Evolutionary conservation across 2,888 invertebrate species (phyloP).

Genomic region (Apeira syringaria): DNA sequence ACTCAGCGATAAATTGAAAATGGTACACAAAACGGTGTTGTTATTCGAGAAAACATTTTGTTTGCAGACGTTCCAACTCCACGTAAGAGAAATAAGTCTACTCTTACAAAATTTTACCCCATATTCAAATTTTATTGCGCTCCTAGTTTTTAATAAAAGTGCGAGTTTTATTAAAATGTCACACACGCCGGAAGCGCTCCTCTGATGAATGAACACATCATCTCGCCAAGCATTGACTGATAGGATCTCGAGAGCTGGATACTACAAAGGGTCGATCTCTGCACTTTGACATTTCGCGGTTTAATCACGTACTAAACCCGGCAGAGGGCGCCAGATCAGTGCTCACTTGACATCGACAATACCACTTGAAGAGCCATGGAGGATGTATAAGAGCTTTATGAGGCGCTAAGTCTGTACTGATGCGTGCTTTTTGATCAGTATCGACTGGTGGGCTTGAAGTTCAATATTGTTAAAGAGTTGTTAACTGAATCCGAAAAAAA

Average conservation of each 20-base stretch:
- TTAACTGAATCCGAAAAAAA: no score
- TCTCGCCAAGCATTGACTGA: constrained; percentile 31
- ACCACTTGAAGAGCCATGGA: constrained; percentile 54
- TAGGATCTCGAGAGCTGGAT: constrained; percentile 34
- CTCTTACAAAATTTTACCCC: no score
- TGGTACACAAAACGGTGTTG: no score
- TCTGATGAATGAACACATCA: constrained; percentile 76
- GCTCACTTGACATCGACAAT: constrained; percentile 71
- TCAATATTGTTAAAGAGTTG: no score
- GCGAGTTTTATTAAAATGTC: no score
- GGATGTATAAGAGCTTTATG: constrained; percentile 51
- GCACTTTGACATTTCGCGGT: constrained; percentile 82
- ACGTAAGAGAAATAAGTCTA: no score
- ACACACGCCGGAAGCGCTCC: constrained; percentile 54
- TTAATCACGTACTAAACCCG: constrained; percentile 76
- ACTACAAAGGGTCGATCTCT: constrained; percentile 75
- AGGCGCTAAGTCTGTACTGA: constrained; percentile 23
- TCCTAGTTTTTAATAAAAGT: no score
- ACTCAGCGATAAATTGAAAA: no score
- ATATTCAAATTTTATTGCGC: no score
- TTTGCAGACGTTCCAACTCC: no score
- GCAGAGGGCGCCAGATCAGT: constrained; percentile 61
- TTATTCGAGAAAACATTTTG: no score
- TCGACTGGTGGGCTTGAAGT: no score
- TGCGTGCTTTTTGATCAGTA: constrained; percentile 42